Percentiles rank a stretch among this genome's conserved stretches.
phyloP scores from a whole-genome alignment of 2,888 invertebrate species.

The Microplitis deprimator region DNA sequence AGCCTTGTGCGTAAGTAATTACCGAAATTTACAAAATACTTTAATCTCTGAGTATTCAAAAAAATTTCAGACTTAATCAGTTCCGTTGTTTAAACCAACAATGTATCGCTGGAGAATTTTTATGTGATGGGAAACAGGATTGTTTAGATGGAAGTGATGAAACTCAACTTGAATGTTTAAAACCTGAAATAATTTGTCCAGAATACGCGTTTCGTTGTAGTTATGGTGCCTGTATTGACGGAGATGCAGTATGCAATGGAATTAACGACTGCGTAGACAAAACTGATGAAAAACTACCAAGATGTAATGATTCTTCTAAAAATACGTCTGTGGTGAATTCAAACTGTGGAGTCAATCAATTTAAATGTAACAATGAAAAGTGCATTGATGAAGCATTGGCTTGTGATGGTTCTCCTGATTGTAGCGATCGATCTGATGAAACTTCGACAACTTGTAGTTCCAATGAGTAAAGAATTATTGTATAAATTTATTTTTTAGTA shows the following conservation, averaged over 20 bases:
- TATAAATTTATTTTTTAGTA: too few relatives aligned
- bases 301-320: slow-evolving; percentile 49
- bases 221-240: slow-evolving; percentile 78
- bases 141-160: slow-evolving; percentile 73
- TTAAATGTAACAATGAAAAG: slow-evolving; percentile 59
- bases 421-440: slow-evolving; percentile 64
- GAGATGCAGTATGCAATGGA: slow-evolving; percentile 74
- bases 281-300: slow-evolving; percentile 71
- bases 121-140: slow-evolving; percentile 72
- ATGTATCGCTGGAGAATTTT: slow-evolving; percentile 67
- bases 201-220: slow-evolving; percentile 75
- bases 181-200: slow-evolving; percentile 71
- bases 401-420: slow-evolving; percentile 65
- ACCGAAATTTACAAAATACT: neutral
- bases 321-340: slow-evolving; percentile 30
- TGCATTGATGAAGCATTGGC: slow-evolving; percentile 54
- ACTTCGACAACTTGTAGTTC: slow-evolving; percentile 54
- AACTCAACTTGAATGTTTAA: slow-evolving; percentile 59
- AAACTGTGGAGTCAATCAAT: slow-evolving; percentile 52
- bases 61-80: slow-evolving; percentile 35
- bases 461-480: slow-evolving; percentile 54
- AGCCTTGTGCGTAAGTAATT: neutral
- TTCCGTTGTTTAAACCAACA: slow-evolving; percentile 67
- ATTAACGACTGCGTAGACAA: slow-evolving; percentile 72
- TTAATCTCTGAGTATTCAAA: neutral